These are phyloP conservation scores for Hormaphis cornu DNA, from an alignment of 1,140 invertebrate genomes.

Conservation along the genomic window DNA sequence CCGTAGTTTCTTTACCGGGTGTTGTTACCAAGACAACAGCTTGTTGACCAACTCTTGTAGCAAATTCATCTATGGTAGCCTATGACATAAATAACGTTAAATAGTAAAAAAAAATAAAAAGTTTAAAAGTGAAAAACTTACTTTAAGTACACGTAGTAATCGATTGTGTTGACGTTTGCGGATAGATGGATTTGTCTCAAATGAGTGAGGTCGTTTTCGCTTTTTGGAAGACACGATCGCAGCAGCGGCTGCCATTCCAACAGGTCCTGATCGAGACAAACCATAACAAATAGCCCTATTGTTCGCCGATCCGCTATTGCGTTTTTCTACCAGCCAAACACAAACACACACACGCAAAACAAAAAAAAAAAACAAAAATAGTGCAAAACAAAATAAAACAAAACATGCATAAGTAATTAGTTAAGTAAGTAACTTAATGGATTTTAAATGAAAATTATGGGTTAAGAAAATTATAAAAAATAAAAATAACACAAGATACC, in stretches of 20 bases:
- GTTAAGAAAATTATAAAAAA: neutral
- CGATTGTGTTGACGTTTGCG: constrained; percentile 92
- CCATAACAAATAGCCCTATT: constrained; percentile 34
- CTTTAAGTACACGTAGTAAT: constrained; percentile 74
- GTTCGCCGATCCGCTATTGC: constrained; percentile 28
- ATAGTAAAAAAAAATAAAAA: neutral
- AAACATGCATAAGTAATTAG: constrained; percentile 6
- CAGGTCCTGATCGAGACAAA: constrained; percentile 57
- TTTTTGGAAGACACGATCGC: constrained; percentile 94
- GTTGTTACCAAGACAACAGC: constrained; percentile 91
- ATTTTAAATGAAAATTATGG: neutral
- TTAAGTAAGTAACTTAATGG: neutral
- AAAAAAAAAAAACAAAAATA: constrained; percentile 21
- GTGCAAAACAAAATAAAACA: constrained; percentile 30
- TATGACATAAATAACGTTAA: constrained; percentile 44
- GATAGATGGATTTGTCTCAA: constrained; percentile 96
- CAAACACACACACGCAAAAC: constrained; percentile 22
- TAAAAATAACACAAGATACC: neutral
- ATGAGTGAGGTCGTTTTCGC: constrained; percentile 87
- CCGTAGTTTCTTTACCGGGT: constrained; percentile 90
- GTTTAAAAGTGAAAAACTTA: constrained; percentile 44
- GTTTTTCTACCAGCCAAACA: constrained; percentile 33
- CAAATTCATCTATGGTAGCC: constrained; percentile 96
- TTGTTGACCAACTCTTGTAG: constrained; percentile 93
- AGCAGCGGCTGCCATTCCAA: constrained; percentile 91